Percentiles rank a stretch among this genome's conserved stretches.
phyloP scores from a whole-genome alignment of 1,140 invertebrate genomes.

The Drosophila sulfurigaster region DNA sequence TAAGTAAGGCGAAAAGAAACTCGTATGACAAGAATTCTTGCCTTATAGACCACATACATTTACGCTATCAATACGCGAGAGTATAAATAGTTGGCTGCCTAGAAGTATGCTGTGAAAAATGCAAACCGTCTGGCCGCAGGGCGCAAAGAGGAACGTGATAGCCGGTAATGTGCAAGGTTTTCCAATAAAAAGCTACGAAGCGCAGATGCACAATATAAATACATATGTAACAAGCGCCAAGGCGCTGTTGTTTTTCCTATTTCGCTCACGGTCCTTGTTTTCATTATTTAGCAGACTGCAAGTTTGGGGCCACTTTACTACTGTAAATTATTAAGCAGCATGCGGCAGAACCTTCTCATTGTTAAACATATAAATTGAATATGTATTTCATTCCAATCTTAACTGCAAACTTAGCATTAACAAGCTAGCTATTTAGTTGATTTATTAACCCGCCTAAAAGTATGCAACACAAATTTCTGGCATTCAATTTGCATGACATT shows the following conservation, averaged over 20 bases:
- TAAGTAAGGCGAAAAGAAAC: background rate
- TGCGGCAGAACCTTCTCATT: too few species aligned
- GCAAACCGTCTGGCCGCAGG: background rate
- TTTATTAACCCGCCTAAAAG: conserved; percentile 14
- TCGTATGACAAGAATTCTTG: background rate
- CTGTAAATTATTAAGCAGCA: background rate
- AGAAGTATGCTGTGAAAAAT: conserved; percentile 1
- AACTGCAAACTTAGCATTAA: too few species aligned
- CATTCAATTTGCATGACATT: background rate
- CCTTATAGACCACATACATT: background rate
- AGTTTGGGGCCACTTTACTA: background rate
- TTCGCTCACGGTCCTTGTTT: background rate
- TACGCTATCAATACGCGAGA: background rate
- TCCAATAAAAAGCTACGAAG: conserved; percentile 1
- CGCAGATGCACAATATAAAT: background rate
- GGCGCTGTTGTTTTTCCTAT: background rate
- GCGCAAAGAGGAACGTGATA: background rate
- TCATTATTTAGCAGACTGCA: background rate
- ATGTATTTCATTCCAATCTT: too few species aligned
- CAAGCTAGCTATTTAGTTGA: too few species aligned
- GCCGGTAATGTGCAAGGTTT: conserved; percentile 9
- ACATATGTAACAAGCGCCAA: background rate
- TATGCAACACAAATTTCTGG: conserved; percentile 29
- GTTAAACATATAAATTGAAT: too few species aligned
- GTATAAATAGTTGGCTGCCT: background rate